Evolutionary conservation across 1,140 invertebrate genomes (phyloP), one percentile per base, ranked within the genome.

Genomic region (Rhynchophorus ferrugineus): DNA sequence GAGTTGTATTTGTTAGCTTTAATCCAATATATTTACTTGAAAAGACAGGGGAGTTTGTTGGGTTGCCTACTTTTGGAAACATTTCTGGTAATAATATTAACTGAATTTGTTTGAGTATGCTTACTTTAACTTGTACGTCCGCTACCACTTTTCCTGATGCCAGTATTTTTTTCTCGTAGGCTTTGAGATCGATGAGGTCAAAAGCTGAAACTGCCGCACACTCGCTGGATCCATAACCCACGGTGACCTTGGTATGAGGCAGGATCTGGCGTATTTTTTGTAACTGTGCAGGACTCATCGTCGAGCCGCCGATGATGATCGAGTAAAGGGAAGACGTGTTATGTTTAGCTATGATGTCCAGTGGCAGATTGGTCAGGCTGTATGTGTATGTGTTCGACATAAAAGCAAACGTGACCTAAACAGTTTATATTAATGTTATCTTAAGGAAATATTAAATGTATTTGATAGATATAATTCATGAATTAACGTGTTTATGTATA

Each of bases 221-320:
- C 58, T 75, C 73, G 43, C 72, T 73, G 61, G 68, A 67, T 8
- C 73, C 73, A 46, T 72, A 75, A 1, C 66, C 68, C 61, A 69
- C 64, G 13, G 68, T 55, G 16, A 64, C 46, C 46, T 47, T 54
- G 38, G 71, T 60, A 20, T 68, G 57, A 22, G 68, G 64, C 49
- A 70, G 69, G 58, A 61, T 61, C 3, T 58, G 54, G 52, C 65
- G 66, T 3, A 65, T 43, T 56, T 63, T 58, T 35, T 24, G 38
- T 16, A 72, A 67, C 1, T 64, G 59, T 14, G 48, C 34, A 3
- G 48, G 22, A 42, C 67, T 61, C 41, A 72, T 58, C 21, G 66
- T 58, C 14, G 66, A 67, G 14, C 71, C 73, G 6, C 69, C 71
- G 41, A 65, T 59, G 39, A 60, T 57, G 8, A 73, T 56, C 2